These are phyloP conservation scores for Drosophila tristis DNA, from an alignment of 1,140 invertebrate genomes.

Conservation along the genomic window DNA sequence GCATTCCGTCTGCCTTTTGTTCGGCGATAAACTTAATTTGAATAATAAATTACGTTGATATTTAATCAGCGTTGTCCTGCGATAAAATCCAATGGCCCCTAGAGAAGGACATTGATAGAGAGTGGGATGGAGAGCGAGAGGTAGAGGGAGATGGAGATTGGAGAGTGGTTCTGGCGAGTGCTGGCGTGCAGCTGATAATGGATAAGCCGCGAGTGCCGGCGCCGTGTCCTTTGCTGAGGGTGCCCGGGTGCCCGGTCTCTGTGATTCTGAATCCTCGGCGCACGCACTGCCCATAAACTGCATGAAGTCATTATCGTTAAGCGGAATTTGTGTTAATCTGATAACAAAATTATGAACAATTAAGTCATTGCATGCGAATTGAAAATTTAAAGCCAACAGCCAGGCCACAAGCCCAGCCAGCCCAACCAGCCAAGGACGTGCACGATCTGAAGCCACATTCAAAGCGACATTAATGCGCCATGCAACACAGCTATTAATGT, in stretches of 20 bases:
- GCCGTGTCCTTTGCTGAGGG: constrained; percentile 5
- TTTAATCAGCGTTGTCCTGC: constrained; percentile 74
- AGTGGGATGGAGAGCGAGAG: background rate
- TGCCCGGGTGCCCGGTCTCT: background rate
- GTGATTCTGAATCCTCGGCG: constrained; percentile 18
- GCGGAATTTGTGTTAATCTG: constrained; percentile 82
- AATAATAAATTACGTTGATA: constrained; percentile 82
- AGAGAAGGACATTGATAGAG: constrained; percentile 22
- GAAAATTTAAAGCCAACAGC: constrained; percentile 65
- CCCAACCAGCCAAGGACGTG: constrained; percentile 40
- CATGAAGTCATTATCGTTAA: constrained; percentile 82
- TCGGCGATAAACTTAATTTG: constrained; percentile 79
- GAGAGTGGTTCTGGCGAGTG: constrained; percentile 1
- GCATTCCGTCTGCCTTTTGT: constrained; percentile 61
- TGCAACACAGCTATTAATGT: too few species aligned
- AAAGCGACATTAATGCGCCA: constrained; percentile 43
- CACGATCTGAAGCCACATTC: constrained; percentile 33
- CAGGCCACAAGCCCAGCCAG: background rate
- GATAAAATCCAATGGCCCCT: constrained; percentile 75
- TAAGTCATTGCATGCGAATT: constrained; percentile 82
- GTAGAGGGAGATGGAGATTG: too few species aligned
- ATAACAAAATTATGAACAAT: constrained; percentile 83
- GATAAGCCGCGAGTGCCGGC: constrained; percentile 45
- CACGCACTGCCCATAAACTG: constrained; percentile 77
- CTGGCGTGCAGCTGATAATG: constrained; percentile 75